phyloP scores from a whole-genome alignment of 2,797 vertebrate genomes.

The Trachops cirrhosus region DNA sequence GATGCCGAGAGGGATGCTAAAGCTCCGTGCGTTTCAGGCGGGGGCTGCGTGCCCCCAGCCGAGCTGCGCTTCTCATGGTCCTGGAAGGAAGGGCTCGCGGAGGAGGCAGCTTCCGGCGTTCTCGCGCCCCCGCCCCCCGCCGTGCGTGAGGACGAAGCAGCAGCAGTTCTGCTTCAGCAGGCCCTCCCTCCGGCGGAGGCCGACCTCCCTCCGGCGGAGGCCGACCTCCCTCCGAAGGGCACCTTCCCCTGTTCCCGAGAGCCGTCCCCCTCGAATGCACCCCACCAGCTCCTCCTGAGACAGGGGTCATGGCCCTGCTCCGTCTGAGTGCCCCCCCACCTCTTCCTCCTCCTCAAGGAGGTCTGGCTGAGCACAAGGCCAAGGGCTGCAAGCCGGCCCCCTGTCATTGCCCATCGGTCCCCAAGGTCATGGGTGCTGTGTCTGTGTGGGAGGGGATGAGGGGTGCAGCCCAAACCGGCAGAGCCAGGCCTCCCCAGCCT shows the following conservation, averaged over 20 bases:
- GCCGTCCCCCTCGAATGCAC: rapidly evolving
- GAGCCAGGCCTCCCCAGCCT: rapidly evolving
- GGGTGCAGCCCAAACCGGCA: background rate
- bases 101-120: rapidly evolving
- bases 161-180: background rate
- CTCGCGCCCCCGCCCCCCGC: rapidly evolving
- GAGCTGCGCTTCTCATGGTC: rapidly evolving
- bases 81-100: rapidly evolving
- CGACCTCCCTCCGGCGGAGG: too few relatives aligned
- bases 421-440: rapidly evolving
- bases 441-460: too few relatives aligned
- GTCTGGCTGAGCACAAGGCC: background rate
- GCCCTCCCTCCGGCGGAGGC: background rate
- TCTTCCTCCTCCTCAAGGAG: background rate
- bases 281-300: background rate
- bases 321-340: too few relatives aligned
- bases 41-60: background rate
- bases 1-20: rapidly evolving
- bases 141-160: background rate
- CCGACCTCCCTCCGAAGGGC: rapidly evolving
- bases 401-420: rapidly evolving
- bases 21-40: too few relatives aligned
- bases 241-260: background rate
- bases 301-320: rapidly evolving
- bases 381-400: rapidly evolving